Base-by-base conservation (phyloP, 2,113 vertebrate species). In the Dicentrarchus labrax region DNA sequence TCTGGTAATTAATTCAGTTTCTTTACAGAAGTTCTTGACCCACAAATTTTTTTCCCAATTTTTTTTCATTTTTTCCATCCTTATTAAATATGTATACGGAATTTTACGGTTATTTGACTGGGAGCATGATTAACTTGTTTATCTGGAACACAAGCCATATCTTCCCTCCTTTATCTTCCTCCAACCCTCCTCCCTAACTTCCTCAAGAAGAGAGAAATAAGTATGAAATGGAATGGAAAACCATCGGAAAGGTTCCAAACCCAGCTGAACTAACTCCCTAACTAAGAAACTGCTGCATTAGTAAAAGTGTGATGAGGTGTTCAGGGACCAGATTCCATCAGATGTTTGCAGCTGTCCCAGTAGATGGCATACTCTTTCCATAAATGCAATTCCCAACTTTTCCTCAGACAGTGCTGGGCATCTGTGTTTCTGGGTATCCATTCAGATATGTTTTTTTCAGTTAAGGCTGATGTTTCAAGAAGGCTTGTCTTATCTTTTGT, bases 361-460 rank as follows among this genome's bases (percentile, higher is more conserved):
- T 69, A 95, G 94, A 80, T 92, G 94, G 94, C 93, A 92, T 82
- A 72, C 88, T 92, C 56, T 71, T 94, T 72, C 91, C 82, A 88
- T 41, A 8, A 39, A 78, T 39, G 68, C 36, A 84, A 86, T 86
- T 90, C 72, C 74, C 59, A 72, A 36, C 43, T 82, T 65, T 59
- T 47, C 59, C 2, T 17, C 17, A 36, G 8, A 51, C 13, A 6
- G 45, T 15, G 54, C 22, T 5, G 21, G 36, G 17, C 43, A 75
- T 61, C 47, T 65, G 30, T 16, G 16, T 5, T 16, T 69, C 17
- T 3, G 17, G 30, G 36, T 61, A 41, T 75, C 16, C 13, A 8
- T 22, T 50, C 22, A 54, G 54, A 56, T 30, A 48, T 43, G 13
- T 39, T 17, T 10, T 65, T 47, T 71, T 39, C 45, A 72, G 22